Percentiles rank a stretch among this genome's conserved stretches.
Conservation (phyloP, 2,113 vertebrate genomes). For the Anseranas semipalmata region DNA sequence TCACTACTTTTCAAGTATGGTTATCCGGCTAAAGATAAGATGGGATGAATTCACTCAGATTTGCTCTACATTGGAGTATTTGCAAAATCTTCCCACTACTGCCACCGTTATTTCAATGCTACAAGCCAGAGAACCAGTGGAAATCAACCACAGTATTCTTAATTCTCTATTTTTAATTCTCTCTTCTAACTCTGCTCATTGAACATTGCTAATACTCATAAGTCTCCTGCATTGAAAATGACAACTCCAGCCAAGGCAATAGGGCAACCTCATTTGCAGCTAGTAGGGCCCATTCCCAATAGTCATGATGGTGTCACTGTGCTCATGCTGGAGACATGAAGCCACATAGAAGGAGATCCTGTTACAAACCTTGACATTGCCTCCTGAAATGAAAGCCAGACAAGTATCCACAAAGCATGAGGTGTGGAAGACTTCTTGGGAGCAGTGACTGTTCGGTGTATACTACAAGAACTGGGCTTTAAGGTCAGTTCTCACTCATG, state of each 20-base stretch:
- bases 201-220: not conserved
- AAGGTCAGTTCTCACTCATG: not conserved
- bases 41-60: not conserved
- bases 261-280: not conserved
- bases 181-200: not conserved
- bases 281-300: not conserved
- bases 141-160: not conserved
- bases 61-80: not conserved
- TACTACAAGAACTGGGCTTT: not conserved
- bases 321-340: not conserved
- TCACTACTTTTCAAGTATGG: not conserved
- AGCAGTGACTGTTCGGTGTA: not conserved
- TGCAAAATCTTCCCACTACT: not conserved
- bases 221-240: not conserved
- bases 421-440: not conserved
- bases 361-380: not conserved
- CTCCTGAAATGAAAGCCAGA: not conserved
- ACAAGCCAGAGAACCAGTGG: not conserved
- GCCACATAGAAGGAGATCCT: not conserved
- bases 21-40: not conserved
- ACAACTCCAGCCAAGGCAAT: not conserved
- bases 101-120: not conserved
- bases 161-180: not conserved
- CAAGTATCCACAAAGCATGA: not conserved
- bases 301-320: not conserved